Conservation (phyloP, 2,888 invertebrate species). For the Cybosia mesomella region DNA sequence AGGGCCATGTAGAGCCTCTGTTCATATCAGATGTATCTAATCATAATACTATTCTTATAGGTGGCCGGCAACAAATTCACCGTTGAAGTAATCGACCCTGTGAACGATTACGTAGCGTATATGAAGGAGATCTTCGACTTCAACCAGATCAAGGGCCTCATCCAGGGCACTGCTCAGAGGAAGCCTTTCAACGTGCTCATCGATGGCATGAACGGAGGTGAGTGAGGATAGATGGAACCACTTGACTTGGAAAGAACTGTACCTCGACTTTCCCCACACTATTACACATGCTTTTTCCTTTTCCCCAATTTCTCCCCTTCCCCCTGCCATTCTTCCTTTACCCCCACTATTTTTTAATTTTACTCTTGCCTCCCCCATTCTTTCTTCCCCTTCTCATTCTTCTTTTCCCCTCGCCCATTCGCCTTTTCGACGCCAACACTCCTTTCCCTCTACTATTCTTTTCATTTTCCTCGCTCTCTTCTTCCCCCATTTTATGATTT, state of each 20-base stretch:
- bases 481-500: too few relatives aligned
- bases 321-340: too few relatives aligned
- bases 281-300: too few relatives aligned
- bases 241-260: background rate
- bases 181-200: slow-evolving; percentile 94
- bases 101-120: slow-evolving; percentile 94
- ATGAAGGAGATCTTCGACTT: slow-evolving; percentile 99
- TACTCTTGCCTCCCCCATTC: too few relatives aligned
- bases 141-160: slow-evolving; percentile 89
- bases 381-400: too few relatives aligned
- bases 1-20: background rate
- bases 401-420: too few relatives aligned
- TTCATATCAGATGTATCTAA: background rate
- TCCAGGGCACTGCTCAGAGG: slow-evolving; percentile 89
- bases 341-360: too few relatives aligned
- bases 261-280: too few relatives aligned
- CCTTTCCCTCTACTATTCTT: too few relatives aligned
- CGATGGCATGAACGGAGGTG: slow-evolving; percentile 98
- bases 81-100: slow-evolving; percentile 96
- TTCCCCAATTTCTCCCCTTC: too few relatives aligned
- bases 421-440: too few relatives aligned
- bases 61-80: slow-evolving; percentile 91
- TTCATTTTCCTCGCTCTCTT: too few relatives aligned
- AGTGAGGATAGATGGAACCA: slow-evolving; percentile 22
- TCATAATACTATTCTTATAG: slow-evolving; percentile 63